Evolutionary conservation across 2,888 invertebrate genomes (phyloP).

Genomic region (Lochmaea crataegi): DNA sequence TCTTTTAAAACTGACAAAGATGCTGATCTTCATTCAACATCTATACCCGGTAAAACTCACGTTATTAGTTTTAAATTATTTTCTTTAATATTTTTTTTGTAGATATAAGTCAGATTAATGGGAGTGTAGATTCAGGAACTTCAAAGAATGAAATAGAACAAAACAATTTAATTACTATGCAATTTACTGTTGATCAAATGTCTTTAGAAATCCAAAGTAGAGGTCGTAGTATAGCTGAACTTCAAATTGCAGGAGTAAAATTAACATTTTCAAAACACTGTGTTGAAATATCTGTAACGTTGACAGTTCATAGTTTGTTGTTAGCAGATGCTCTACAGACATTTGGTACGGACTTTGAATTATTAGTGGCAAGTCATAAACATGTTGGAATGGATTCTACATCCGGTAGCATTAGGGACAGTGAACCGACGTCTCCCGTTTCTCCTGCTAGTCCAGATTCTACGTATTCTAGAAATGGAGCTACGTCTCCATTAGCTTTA

Average conservation of each 20-base stretch:
- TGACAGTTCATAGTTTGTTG: slow-evolving; percentile 92
- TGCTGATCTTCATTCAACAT: slow-evolving; percentile 15
- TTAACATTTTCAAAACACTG: slow-evolving; percentile 80
- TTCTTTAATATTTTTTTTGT: slow-evolving; percentile 6
- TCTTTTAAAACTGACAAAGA: slow-evolving; percentile 63
- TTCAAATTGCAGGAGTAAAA: slow-evolving; percentile 91
- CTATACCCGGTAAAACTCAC: slow-evolving; percentile 12
- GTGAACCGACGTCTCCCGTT: slow-evolving; percentile 90
- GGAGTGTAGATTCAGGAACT: slow-evolving; percentile 36
- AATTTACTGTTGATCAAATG: slow-evolving; percentile 90
- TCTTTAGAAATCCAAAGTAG: slow-evolving; percentile 87
- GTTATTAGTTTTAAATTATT: not conserved
- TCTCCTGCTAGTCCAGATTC: slow-evolving; percentile 83
- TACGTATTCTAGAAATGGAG: slow-evolving; percentile 52
- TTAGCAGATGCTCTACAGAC: slow-evolving; percentile 96
- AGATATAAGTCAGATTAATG: slow-evolving; percentile 44
- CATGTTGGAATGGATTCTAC: slow-evolving; percentile 95
- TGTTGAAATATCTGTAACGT: slow-evolving; percentile 79
- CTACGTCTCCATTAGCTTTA: slow-evolving; percentile 69
- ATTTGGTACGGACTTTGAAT: slow-evolving; percentile 94
- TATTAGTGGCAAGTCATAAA: slow-evolving; percentile 93
- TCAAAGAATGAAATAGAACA: slow-evolving; percentile 64
- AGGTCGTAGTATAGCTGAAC: slow-evolving; percentile 91
- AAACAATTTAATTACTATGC: slow-evolving; percentile 79
- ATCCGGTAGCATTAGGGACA: slow-evolving; percentile 91